Conservation (phyloP, 1,140 invertebrate species). For the Euura saliciscinereae region DNA sequence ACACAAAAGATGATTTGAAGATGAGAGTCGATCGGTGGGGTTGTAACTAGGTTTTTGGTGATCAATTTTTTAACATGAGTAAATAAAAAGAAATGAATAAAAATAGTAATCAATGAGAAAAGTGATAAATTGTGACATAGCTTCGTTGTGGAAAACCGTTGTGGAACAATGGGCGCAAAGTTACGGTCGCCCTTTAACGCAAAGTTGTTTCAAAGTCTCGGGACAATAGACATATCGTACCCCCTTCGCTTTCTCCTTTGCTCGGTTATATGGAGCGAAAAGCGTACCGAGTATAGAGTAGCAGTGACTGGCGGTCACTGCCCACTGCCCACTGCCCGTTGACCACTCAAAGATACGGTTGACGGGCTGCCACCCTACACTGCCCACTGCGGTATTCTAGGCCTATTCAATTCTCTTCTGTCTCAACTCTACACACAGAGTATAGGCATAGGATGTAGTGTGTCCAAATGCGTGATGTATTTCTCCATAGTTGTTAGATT, state of each 20-base stretch:
- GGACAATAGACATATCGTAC: constrained; percentile 7
- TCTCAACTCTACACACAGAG: background rate
- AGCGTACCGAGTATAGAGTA: constrained; percentile 4
- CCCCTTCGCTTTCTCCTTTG: constrained; percentile 4
- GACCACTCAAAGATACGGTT: constrained; percentile 7
- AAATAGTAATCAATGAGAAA: background rate
- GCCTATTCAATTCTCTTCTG: constrained; percentile 3
- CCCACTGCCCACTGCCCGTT: constrained; percentile 6
- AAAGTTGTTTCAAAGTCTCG: constrained; percentile 7
- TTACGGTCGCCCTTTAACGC: background rate
- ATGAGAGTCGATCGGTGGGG: too few relatives aligned
- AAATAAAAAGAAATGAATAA: too few relatives aligned
- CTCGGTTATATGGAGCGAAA: constrained; percentile 5
- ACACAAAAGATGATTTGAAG: too few relatives aligned
- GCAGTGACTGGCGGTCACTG: constrained; percentile 1
- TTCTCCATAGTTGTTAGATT: background rate
- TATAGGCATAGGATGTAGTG: background rate
- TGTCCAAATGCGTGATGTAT: background rate
- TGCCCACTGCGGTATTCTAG: background rate
- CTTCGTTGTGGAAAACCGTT: background rate
- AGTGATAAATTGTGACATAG: background rate
- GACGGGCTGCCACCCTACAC: constrained; percentile 5
- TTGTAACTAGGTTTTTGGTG: too few relatives aligned
- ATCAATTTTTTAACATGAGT: too few relatives aligned
- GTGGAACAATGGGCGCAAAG: background rate